These are phyloP conservation scores for Rhaphigaster nebulosa DNA, from an alignment of 2,888 invertebrate species.

Conservation along the genomic window DNA sequence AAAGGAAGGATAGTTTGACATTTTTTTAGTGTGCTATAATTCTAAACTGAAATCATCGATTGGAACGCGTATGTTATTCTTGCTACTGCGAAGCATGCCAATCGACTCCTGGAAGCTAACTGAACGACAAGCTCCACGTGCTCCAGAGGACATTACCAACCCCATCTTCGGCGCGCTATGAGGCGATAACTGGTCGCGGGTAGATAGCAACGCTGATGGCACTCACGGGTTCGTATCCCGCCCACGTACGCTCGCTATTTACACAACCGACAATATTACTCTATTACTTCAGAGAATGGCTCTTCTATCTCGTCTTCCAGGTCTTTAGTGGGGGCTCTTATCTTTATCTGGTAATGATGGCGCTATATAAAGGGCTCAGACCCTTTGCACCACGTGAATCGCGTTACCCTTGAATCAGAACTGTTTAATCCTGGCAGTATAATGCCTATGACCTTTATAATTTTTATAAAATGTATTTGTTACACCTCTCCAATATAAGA, in stretches of 20 bases:
- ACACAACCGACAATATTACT: constrained; percentile 29
- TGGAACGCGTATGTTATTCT: too few species aligned
- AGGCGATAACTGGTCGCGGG: background rate
- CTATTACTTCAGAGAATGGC: constrained; percentile 5
- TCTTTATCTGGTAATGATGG: background rate
- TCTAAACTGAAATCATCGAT: too few species aligned
- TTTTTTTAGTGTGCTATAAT: too few species aligned
- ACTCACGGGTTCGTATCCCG: background rate
- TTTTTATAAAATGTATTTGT: too few species aligned
- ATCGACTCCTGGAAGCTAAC: background rate
- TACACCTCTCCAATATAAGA: too few species aligned
- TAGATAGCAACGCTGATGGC: background rate
- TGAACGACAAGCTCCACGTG: background rate
- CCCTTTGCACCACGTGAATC: background rate
- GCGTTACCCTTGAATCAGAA: background rate
- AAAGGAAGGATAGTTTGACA: too few species aligned
- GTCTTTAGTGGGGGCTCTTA: background rate
- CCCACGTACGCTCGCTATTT: constrained; percentile 41
- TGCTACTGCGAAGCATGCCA: background rate
- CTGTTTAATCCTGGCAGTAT: background rate
- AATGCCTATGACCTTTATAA: too few species aligned
- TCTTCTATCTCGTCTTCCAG: constrained; percentile 1
- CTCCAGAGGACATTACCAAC: background rate
- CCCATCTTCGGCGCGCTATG: background rate
- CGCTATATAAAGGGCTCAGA: background rate